Evolutionary conservation across 1,140 invertebrate genomes (phyloP).

Genomic region (Drosophila hydei): DNA sequence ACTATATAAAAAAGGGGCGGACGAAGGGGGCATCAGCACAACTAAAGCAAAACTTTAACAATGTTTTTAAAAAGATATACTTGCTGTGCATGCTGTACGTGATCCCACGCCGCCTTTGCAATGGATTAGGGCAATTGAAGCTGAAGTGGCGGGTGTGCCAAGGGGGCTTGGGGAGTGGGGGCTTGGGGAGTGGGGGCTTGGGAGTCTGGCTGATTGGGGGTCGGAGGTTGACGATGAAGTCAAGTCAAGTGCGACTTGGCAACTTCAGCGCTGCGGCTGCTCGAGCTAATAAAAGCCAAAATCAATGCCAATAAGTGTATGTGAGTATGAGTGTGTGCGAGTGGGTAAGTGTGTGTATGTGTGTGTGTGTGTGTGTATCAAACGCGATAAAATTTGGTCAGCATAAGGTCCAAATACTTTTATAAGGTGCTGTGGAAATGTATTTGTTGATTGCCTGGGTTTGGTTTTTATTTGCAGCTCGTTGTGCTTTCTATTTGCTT

Average conservation of each 20-base stretch:
- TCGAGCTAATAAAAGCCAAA: slow-evolving; percentile 78
- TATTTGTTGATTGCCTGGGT: slow-evolving; percentile 81
- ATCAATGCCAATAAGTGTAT: slow-evolving; percentile 62
- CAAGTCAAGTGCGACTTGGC: slow-evolving; percentile 51
- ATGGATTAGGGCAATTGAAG: slow-evolving; percentile 78
- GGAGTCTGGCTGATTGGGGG: background rate
- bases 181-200: background rate
- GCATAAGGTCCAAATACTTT: slow-evolving; percentile 81
- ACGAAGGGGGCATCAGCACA: too few relatives aligned
- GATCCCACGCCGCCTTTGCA: slow-evolving; percentile 70
- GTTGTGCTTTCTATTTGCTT: slow-evolving; percentile 63
- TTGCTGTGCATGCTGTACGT: slow-evolving; percentile 68
- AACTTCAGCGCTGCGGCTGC: slow-evolving; percentile 40
- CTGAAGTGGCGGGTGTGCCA: slow-evolving; percentile 40
- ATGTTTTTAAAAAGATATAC: slow-evolving; percentile 81
- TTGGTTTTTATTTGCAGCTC: slow-evolving; percentile 75
- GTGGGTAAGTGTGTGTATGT: background rate
- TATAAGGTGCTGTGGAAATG: slow-evolving; percentile 81
- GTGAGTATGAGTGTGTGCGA: slow-evolving; percentile 6
- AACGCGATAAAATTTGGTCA: slow-evolving; percentile 80
- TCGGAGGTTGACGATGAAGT: slow-evolving; percentile 28
- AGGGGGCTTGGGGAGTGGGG: background rate
- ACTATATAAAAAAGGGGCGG: slow-evolving; percentile 23
- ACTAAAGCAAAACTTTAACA: slow-evolving; percentile 74
- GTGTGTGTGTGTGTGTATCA: slow-evolving; percentile 47